These are phyloP conservation scores for rat (Rattus norvegicus) DNA, from an alignment of 2,113 vertebrate genomes.

Conservation along the genomic window GRCr8 NC_086026.1:36847501-36848000, in stretches of 20 bases:
- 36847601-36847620: neutral
- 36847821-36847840: neutral
- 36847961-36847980: rapidly evolving
- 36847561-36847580: neutral
- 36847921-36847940: neutral
- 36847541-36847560: neutral
- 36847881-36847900: neutral
- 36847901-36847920: neutral
- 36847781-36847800: neutral
- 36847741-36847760: neutral
- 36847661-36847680: neutral
- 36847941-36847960: too few species aligned
- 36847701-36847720: neutral
- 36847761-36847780: neutral
- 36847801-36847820: neutral
- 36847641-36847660: neutral
- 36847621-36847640: neutral
- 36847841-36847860: neutral
- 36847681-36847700: neutral
- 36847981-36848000: neutral
- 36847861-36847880: neutral
- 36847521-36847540: neutral
- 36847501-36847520: neutral
- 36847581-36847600: neutral
- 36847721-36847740: neutral